Percentiles rank a stretch among this genome's conserved stretches.
phyloP scores from a whole-genome alignment of 2,888 invertebrate genomes.

The Hybos culiciformis region DNA sequence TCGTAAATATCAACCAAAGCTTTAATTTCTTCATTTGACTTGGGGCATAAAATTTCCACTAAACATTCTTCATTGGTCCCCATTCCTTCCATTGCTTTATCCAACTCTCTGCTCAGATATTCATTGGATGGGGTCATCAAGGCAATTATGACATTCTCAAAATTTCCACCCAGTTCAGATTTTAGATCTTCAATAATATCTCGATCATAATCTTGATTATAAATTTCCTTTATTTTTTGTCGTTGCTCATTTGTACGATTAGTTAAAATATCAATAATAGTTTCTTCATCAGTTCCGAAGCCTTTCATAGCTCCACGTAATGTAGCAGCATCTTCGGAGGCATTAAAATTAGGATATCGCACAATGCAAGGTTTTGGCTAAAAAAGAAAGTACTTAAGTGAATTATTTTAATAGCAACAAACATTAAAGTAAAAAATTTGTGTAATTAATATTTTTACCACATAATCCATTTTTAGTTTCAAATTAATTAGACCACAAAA shows the following conservation, averaged over 20 bases:
- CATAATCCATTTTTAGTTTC: no score
- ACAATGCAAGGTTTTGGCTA: constrained; percentile 43
- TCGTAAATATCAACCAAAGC: constrained; percentile 48
- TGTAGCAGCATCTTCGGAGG: constrained; percentile 48
- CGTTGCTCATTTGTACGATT: constrained; percentile 56
- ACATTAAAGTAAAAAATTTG: no score
- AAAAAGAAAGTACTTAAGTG: no score
- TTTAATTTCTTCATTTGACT: constrained; percentile 50
- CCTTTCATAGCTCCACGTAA: constrained; percentile 60
- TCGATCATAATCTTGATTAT: constrained; percentile 44
- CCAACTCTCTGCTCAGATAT: constrained; percentile 56
- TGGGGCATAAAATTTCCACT: constrained; percentile 59
- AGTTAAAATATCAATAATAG: constrained; percentile 59
- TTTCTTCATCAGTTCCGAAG: constrained; percentile 62
- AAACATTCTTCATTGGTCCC: constrained; percentile 61
- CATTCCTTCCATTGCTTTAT: constrained; percentile 57
- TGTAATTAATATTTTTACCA: no score
- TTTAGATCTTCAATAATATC: constrained; percentile 49
- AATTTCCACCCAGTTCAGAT: constrained; percentile 58
- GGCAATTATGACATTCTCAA: constrained; percentile 58
- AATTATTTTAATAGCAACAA: no score
- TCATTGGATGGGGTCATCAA: constrained; percentile 52
- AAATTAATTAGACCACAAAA: no score
- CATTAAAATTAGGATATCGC: constrained; percentile 45
- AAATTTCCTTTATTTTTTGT: constrained; percentile 51